Base-by-base conservation (phyloP, 1,140 invertebrate species). In the Papilio aristodemus region DNA sequence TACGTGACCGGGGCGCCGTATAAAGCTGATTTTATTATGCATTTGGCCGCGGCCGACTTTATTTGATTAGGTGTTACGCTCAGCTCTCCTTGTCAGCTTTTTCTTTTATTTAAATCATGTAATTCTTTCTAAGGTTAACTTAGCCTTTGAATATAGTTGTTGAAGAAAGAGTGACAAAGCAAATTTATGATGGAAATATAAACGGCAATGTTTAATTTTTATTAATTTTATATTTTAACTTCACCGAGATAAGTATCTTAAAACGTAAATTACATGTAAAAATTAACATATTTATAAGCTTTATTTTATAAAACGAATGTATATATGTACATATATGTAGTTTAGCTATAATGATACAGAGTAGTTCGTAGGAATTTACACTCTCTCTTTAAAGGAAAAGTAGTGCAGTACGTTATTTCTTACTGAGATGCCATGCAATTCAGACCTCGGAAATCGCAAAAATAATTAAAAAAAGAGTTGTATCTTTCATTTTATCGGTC, bases 21-120 rank as follows among this genome's bases (percentile, higher is more conserved):
- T 64, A 11, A 32, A 46, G 62, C 38, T 64, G 62, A 64, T 64
- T 64, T 25, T 46, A 64, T 64, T 64, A 64, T 64, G 62, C 62
- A 64, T 64, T 64, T 64, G 62, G 62, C 62, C 39, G 38, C 22
- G 39, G 62, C 5, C 62, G 22, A 6, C 62, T 6, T 64, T 46
- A 43, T 64, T 64, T 46, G 41, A 64, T 64, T 64, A 64, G 41
- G 38, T 64, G 62, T 43, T 58, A 32, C 54, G n/a, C n/a, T 41
- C 19, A 41, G 38, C 17, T 41, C 39, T 27, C 39, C 38, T n/a
- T 46, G 38, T 43, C 17, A 43, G 38, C 39, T 32, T 64, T 64
- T 54, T 46, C 14, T 60, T 6, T 38, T 62, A 39, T 62, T 62
- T 62, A 37, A 37, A 62, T n/a, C n/a, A n/a, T n/a, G n/a, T 37